A percentile compares a stretch with the other conserved stretches of the same genome.
Conservation (phyloP, 1,140 invertebrate species). For the Campodea augens region DNA sequence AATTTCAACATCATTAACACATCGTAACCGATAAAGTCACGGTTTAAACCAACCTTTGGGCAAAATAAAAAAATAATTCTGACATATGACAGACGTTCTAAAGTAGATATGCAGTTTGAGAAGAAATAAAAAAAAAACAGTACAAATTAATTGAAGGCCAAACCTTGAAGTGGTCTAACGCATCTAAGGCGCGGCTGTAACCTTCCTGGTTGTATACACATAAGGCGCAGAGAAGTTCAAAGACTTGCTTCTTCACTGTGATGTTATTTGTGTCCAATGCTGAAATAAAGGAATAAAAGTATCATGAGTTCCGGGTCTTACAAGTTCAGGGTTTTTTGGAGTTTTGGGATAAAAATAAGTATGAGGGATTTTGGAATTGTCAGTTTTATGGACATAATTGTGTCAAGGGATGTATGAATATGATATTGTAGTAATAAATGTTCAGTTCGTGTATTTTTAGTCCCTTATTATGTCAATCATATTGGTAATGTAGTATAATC, state of each 20-base stretch:
- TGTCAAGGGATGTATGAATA: too few species aligned
- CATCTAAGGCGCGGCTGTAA: conserved; percentile 62
- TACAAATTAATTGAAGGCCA: not conserved
- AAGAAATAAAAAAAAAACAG: not conserved
- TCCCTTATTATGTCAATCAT: too few species aligned
- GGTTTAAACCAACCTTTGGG: too few species aligned
- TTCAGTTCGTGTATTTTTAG: too few species aligned
- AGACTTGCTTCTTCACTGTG: conserved; percentile 78
- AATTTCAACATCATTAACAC: too few species aligned
- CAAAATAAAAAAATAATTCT: too few species aligned
- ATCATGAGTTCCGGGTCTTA: not conserved
- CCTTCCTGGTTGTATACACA: conserved; percentile 76
- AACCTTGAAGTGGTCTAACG: conserved; percentile 68
- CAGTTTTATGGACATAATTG: not conserved
- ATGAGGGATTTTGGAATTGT: not conserved
- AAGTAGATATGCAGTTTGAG: too few species aligned
- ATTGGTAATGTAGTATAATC: too few species aligned
- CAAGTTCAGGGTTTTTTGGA: not conserved
- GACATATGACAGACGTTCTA: too few species aligned
- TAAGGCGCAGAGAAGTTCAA: conserved; percentile 71
- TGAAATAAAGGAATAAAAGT: conserved; percentile 25
- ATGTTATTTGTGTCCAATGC: conserved; percentile 66
- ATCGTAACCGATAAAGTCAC: too few species aligned
- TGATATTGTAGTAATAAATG: too few species aligned
- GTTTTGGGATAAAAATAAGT: too few species aligned